Conservation (phyloP, 2,888 invertebrate species). For the Drosophila mayaguana region DNA sequence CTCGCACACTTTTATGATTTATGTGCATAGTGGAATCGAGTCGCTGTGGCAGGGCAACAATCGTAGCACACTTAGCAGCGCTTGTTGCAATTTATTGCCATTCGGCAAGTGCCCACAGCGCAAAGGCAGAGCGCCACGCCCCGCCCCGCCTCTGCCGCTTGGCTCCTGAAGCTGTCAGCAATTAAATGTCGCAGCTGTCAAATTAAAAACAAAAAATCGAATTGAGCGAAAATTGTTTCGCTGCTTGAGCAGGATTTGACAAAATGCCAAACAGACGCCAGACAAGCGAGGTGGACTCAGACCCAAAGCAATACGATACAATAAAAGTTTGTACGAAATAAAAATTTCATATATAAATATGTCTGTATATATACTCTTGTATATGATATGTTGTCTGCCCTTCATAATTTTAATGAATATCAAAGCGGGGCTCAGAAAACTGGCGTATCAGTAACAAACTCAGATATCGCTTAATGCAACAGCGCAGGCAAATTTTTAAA, state of each 20-base stretch:
- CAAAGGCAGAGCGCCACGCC: neutral
- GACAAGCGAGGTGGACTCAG: neutral
- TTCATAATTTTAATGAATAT: slow-evolving; percentile 1
- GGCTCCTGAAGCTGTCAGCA: slow-evolving; percentile 53
- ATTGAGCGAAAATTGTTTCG: slow-evolving; percentile 55
- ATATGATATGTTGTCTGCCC: neutral
- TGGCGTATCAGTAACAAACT: neutral
- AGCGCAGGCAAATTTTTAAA: neutral
- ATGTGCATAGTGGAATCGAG: slow-evolving; percentile 54
- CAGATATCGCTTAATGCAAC: neutral
- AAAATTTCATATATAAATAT: neutral
- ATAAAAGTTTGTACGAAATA: neutral
- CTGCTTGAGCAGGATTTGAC: slow-evolving; percentile 37
- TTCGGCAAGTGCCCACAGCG: neutral
- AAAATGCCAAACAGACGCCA: slow-evolving; percentile 1
- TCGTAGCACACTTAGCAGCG: slow-evolving; percentile 60
- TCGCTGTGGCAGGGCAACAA: slow-evolving; percentile 40
- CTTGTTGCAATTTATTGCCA: slow-evolving; percentile 66
- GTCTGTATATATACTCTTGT: neutral
- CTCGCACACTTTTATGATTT: slow-evolving; percentile 60
- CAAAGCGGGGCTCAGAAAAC: neutral
- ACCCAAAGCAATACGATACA: neutral
- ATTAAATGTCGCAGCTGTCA: slow-evolving; percentile 67
- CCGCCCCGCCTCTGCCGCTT: neutral
- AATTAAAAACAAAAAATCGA: slow-evolving; percentile 51